These are phyloP conservation scores for Synergus umbraculus DNA, from an alignment of 2,888 invertebrate genomes.

Conservation along the genomic window DNA sequence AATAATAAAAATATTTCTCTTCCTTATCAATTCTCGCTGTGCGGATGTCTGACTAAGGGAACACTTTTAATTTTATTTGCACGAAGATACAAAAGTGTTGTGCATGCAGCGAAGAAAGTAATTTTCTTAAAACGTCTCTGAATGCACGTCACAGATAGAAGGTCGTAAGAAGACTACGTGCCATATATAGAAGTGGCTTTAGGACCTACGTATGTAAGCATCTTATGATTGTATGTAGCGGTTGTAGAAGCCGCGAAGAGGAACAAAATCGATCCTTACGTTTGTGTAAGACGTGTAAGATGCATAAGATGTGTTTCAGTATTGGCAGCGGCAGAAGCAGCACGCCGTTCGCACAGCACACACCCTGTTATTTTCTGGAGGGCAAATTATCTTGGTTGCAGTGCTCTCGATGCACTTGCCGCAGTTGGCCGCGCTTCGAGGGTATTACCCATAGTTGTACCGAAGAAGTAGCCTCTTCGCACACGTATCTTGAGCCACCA, in stretches of 20 bases:
- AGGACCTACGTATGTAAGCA: constrained; percentile 40
- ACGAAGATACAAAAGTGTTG: background rate
- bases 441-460: constrained; percentile 65
- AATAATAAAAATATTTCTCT: too few species aligned
- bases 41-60: too few species aligned
- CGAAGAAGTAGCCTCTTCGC: constrained; percentile 72
- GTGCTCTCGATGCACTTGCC: constrained; percentile 61
- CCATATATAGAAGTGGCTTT: constrained; percentile 43
- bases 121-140: constrained; percentile 39
- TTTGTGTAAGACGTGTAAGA: background rate
- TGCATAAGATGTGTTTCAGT: constrained; percentile 13
- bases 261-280: background rate
- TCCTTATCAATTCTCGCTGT: too few species aligned
- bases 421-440: constrained; percentile 56
- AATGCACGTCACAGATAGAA: constrained; percentile 38
- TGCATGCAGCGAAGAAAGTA: constrained; percentile 6
- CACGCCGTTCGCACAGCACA: constrained; percentile 56
- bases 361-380: constrained; percentile 69
- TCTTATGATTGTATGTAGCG: constrained; percentile 32
- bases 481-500: constrained; percentile 75
- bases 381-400: constrained; percentile 64
- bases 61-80: background rate
- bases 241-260: constrained; percentile 37
- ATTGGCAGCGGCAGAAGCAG: constrained; percentile 42
- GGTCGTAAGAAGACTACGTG: constrained; percentile 34